phyloP scores from a whole-genome alignment of 2,113 vertebrate species.

The Gavia stellata region DNA sequence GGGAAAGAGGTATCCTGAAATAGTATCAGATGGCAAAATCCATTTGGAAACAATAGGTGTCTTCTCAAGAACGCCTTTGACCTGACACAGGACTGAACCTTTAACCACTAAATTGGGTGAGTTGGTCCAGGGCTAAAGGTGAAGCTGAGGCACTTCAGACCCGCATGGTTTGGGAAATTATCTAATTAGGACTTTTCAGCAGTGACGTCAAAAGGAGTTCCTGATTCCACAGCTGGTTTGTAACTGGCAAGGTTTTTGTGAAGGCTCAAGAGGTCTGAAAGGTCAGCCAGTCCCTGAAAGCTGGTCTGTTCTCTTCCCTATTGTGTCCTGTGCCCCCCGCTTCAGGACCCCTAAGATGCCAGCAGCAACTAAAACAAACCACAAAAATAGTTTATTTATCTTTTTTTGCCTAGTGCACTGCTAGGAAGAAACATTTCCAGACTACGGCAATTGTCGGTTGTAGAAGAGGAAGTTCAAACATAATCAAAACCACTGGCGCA shows the following conservation, averaged over 20 bases:
- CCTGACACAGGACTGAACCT: conserved; percentile 70
- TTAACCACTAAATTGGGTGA: conserved; percentile 67
- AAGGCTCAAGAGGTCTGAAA: conserved; percentile 56
- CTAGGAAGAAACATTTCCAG: conserved; percentile 53
- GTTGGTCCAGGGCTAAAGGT: conserved; percentile 72
- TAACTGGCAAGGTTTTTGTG: conserved; percentile 20
- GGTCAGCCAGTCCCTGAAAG: conserved; percentile 61
- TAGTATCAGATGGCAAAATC: background rate
- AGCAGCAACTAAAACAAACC: conserved; percentile 32
- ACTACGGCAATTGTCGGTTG: conserved; percentile 53
- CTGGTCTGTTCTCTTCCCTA: conserved; percentile 18
- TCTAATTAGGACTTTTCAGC: conserved; percentile 71
- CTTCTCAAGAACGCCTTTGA: conserved; percentile 50
- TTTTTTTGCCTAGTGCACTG: background rate
- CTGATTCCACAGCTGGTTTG: conserved; percentile 71
- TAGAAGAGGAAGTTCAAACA: conserved; percentile 57
- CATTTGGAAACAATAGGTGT: conserved; percentile 11
- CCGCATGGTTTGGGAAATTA: conserved; percentile 70
- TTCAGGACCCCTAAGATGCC: conserved; percentile 14
- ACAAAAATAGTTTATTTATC: conserved; percentile 50
- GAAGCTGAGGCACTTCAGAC: conserved; percentile 57
- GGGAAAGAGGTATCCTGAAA: background rate
- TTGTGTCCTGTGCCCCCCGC: background rate
- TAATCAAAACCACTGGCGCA: conserved; percentile 64
- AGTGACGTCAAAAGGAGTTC: conserved; percentile 49